Percentiles rank a stretch among this genome's conserved stretches.
phyloP scores from a whole-genome alignment of 2,797 vertebrate genomes.

The Acanthiza pusilla region DNA sequence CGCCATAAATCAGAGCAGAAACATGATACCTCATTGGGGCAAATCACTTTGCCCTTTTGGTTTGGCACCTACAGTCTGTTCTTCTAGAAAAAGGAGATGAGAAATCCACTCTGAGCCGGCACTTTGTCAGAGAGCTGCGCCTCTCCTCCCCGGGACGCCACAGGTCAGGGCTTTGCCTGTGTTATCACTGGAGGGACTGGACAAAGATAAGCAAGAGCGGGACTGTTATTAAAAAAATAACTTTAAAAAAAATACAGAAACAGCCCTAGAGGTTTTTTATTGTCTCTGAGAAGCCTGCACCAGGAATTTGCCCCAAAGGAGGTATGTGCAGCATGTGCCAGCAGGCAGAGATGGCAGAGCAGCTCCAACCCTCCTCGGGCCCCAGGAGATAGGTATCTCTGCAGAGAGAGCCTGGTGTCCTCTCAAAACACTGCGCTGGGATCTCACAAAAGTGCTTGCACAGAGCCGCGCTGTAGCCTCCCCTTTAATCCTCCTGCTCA shows the following conservation, averaged over 20 bases:
- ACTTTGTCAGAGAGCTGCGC: background rate
- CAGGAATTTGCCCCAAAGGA: constrained; percentile 37
- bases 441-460: background rate
- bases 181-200: background rate
- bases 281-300: background rate
- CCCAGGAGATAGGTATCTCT: background rate
- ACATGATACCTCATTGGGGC: background rate
- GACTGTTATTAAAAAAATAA: background rate
- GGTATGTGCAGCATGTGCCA: background rate
- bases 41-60: background rate
- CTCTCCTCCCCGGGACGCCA: background rate
- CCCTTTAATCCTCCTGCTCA: background rate
- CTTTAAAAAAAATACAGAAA: background rate
- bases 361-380: background rate
- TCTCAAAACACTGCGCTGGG: background rate
- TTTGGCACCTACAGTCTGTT: background rate
- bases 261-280: background rate
- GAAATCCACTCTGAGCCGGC: background rate
- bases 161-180: background rate
- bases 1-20: background rate
- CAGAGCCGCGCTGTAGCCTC: background rate
- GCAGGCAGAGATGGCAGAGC: background rate
- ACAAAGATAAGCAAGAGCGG: background rate
- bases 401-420: background rate
- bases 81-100: background rate